phyloP scores from a whole-genome alignment of 2,888 invertebrate genomes.

The Drosophila paranaensis region DNA sequence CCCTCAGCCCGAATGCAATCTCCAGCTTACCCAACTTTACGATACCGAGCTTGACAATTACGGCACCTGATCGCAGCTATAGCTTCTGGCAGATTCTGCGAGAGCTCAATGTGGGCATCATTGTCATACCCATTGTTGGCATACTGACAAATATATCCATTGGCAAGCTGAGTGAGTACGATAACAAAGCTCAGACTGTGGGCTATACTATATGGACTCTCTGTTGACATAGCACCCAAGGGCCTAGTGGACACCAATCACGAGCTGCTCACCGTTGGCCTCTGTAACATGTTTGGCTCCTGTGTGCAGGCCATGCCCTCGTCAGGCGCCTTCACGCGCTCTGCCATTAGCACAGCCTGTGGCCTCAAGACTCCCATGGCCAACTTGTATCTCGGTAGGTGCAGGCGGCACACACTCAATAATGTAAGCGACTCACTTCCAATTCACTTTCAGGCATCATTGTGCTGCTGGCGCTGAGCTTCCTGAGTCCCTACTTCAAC shows the following conservation, averaged over 20 bases:
- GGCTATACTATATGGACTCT: background rate
- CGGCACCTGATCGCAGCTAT: constrained; percentile 86
- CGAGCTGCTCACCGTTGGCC: constrained; percentile 94
- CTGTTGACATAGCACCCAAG: constrained; percentile 86
- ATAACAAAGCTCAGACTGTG: rapidly evolving
- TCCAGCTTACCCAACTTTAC: constrained; percentile 89
- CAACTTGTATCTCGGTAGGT: constrained; percentile 82
- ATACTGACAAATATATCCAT: constrained; percentile 97
- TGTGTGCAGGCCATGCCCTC: constrained; percentile 95
- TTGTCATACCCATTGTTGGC: constrained; percentile 93
- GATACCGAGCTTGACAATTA: constrained; percentile 88
- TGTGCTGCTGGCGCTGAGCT: constrained; percentile 92
- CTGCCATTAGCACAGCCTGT: constrained; percentile 94
- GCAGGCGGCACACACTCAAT: background rate
- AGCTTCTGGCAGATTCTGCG: constrained; percentile 88
- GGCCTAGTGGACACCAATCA: constrained; percentile 93
- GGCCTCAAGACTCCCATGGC: constrained; percentile 93
- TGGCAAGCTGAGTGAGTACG: constrained; percentile 93
- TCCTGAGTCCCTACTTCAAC: constrained; percentile 95
- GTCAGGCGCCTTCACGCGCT: constrained; percentile 93
- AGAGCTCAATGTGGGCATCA: constrained; percentile 90
- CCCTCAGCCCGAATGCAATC: constrained; percentile 85
- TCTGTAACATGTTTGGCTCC: constrained; percentile 93
- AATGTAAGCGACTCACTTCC: too few species aligned
- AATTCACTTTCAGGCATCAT: constrained; percentile 87